A percentile compares a stretch with the other conserved stretches of the same genome.
Evolutionary conservation across 2,888 invertebrate genomes (phyloP).

Genomic region (Eubasilissa splendida): DNA sequence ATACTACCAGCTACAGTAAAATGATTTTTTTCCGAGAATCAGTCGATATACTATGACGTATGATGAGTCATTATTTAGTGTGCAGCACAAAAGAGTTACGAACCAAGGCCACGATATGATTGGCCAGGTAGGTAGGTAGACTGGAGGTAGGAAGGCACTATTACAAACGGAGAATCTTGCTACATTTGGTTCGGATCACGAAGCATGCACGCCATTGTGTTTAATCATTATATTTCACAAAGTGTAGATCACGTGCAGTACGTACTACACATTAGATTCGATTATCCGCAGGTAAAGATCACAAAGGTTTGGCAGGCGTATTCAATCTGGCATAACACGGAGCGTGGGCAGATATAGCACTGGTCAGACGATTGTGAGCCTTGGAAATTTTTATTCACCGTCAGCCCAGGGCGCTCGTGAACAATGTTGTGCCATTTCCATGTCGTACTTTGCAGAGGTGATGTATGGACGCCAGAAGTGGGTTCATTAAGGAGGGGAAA

Average conservation of each 20-base stretch:
- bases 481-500: no score
- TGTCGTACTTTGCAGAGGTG: background rate
- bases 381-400: background rate
- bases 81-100: no score
- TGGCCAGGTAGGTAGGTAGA: no score
- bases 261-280: conserved; percentile 38
- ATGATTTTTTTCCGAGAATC: no score
- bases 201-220: background rate
- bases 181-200: background rate
- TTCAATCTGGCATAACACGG: conserved; percentile 29
- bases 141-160: no score
- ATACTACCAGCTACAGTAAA: no score
- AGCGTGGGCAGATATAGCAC: conserved; percentile 23
- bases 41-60: no score
- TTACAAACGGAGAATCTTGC: background rate
- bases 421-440: background rate
- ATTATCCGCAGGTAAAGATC: conserved; percentile 32
- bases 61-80: no score
- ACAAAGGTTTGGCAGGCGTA: conserved; percentile 40
- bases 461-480: background rate
- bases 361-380: conserved; percentile 10
- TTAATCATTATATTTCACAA: conserved; percentile 6
- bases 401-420: conserved; percentile 8
- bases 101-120: background rate
- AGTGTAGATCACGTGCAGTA: conserved; percentile 20